Percentiles rank a stretch among this genome's conserved stretches.
Conservation (phyloP, 2,888 invertebrate species). For the Chrysina gloriosa region DNA sequence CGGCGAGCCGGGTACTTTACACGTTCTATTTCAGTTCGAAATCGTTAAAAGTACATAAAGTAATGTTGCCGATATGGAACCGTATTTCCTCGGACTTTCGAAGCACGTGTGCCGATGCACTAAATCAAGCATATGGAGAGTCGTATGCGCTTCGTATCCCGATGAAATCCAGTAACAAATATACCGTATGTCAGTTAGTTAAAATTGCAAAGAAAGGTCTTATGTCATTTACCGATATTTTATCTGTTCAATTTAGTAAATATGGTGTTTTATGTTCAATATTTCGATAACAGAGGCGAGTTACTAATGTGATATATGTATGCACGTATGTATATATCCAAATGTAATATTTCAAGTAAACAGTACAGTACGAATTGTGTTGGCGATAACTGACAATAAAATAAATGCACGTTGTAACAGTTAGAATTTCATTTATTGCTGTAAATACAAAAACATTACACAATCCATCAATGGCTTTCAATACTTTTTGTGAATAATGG, state of each 20-base stretch:
- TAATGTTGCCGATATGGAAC: slow-evolving; percentile 24
- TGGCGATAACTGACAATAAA: no score
- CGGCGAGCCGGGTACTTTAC: slow-evolving; percentile 11
- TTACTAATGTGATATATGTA: no score
- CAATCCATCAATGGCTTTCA: no score
- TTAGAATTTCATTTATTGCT: no score
- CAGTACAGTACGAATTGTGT: no score
- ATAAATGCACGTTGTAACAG: no score
- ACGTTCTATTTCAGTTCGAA: slow-evolving; percentile 22
- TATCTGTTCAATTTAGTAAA: neutral
- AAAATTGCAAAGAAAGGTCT: slow-evolving; percentile 1
- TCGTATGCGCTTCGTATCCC: neutral
- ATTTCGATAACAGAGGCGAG: neutral
- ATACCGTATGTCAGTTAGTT: neutral
- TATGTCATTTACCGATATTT: neutral
- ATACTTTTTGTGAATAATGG: no score
- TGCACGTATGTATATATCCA: no score
- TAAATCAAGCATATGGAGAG: slow-evolving; percentile 16
- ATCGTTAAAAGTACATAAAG: slow-evolving; percentile 29
- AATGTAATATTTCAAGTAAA: no score
- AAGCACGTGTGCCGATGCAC: neutral
- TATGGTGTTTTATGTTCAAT: neutral
- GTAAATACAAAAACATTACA: no score
- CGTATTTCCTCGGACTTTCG: slow-evolving; percentile 11
- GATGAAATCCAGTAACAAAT: neutral